Evolutionary conservation across 2,888 invertebrate species (phyloP).

Genomic region (Xestia c-nigrum): DNA sequence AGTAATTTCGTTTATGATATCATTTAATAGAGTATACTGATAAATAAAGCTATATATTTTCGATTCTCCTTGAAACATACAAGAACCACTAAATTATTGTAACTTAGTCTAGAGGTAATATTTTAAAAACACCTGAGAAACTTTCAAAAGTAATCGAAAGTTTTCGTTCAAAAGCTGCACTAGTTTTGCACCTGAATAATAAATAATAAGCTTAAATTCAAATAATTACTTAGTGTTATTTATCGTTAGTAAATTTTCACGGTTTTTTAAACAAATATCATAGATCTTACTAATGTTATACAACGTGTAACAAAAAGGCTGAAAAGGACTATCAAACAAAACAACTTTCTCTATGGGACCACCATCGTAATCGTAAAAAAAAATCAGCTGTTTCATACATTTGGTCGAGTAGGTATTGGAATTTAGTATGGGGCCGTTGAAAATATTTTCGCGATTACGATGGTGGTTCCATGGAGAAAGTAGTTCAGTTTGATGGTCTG

Average conservation of each 20-base stretch:
- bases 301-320: too few relatives aligned
- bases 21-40: neutral
- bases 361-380: too few relatives aligned
- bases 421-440: too few relatives aligned
- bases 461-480: too few relatives aligned
- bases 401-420: too few relatives aligned
- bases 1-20: neutral
- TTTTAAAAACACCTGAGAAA: conserved; percentile 40
- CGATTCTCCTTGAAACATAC: conserved; percentile 7
- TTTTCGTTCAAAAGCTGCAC: conserved; percentile 16
- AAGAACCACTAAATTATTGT: conserved; percentile 22
- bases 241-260: neutral
- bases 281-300: too few relatives aligned
- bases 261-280: too few relatives aligned
- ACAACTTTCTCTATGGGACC: too few relatives aligned
- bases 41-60: neutral
- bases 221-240: neutral
- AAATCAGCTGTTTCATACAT: too few relatives aligned
- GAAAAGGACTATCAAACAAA: too few relatives aligned
- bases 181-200: conserved; percentile 25
- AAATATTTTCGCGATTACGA: too few relatives aligned
- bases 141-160: conserved; percentile 29
- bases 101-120: conserved; percentile 26
- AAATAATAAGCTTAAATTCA: conserved; percentile 7
- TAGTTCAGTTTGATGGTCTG: too few relatives aligned